Conservation (phyloP, 2,888 invertebrate genomes). For the Teinopalpus imperialis region DNA sequence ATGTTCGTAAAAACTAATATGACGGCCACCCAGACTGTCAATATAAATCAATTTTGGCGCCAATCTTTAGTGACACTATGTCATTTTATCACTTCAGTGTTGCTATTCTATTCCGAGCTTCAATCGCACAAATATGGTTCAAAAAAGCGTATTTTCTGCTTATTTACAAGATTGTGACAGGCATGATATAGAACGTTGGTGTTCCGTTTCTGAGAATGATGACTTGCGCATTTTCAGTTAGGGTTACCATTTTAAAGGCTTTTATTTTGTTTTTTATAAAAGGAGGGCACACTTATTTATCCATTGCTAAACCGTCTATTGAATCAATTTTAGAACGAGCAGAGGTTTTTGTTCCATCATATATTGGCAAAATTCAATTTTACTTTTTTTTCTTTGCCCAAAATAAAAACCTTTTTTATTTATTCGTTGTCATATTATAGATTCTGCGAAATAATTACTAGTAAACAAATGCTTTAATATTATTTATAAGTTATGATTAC, state of each 20-base stretch:
- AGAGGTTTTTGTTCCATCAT: too few relatives aligned
- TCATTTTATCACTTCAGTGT: slow-evolving; percentile 24
- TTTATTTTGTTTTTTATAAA: neutral
- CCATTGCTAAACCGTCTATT: too few relatives aligned
- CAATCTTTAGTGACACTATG: slow-evolving; percentile 41
- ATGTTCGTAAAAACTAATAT: slow-evolving; percentile 35
- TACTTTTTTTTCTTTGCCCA: too few relatives aligned
- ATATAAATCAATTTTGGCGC: slow-evolving; percentile 74
- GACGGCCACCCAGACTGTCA: slow-evolving; percentile 69
- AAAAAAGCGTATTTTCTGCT: slow-evolving; percentile 30
- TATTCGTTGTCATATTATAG: too few relatives aligned
- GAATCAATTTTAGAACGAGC: too few relatives aligned
- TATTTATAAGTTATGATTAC: too few relatives aligned
- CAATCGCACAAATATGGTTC: slow-evolving; percentile 31
- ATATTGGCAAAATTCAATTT: too few relatives aligned
- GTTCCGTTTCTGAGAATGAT: slow-evolving; percentile 73
- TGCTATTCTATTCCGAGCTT: slow-evolving; percentile 1
- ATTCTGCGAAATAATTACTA: too few relatives aligned
- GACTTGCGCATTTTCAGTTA: slow-evolving; percentile 52
- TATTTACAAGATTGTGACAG: slow-evolving; percentile 35
- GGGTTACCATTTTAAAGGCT: slow-evolving; percentile 21
- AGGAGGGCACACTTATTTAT: too few relatives aligned
- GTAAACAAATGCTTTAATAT: too few relatives aligned
- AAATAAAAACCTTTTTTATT: too few relatives aligned
- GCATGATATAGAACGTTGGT: slow-evolving; percentile 58